These are phyloP conservation scores for Phoeniculus purpureus DNA, from an alignment of 2,797 vertebrate genomes.

Conservation along the genomic window DNA sequence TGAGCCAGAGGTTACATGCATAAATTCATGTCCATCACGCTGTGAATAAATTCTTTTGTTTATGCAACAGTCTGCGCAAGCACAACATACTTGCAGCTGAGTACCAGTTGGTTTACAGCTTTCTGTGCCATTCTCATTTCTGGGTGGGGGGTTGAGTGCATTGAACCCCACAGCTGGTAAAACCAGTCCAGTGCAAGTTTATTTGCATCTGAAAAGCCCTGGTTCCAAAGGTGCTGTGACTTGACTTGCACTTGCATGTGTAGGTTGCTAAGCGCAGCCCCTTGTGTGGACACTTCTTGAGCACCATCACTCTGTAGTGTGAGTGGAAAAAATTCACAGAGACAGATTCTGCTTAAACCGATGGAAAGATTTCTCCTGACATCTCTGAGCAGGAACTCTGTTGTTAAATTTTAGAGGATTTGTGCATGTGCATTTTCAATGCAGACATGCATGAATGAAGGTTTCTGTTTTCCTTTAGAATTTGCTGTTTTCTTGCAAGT, in stretches of 20 bases:
- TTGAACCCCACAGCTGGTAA: constrained; percentile 66
- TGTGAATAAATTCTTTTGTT: constrained; percentile 68
- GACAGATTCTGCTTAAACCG: background rate
- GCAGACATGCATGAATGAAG: accelerated
- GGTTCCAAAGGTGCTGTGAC: constrained; percentile 38
- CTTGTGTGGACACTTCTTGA: background rate
- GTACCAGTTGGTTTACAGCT: constrained; percentile 65
- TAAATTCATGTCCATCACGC: constrained; percentile 54
- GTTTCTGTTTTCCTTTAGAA: background rate
- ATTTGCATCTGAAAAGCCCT: constrained; percentile 63
- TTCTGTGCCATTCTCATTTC: constrained; percentile 61
- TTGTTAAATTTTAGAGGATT: background rate
- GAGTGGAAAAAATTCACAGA: background rate
- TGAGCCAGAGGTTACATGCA: constrained; percentile 61
- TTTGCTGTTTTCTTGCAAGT: background rate
- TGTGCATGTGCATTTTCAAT: accelerated
- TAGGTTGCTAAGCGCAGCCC: constrained; percentile 35
- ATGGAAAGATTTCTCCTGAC: background rate
- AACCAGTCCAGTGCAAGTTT: constrained; percentile 16
- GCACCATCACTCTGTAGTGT: background rate
- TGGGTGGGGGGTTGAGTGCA: constrained; percentile 56
- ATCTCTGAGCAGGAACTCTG: accelerated
- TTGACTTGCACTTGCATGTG: constrained; percentile 46
- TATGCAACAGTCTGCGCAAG: constrained; percentile 55
- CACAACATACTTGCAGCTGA: constrained; percentile 68